Evolutionary conservation across 2,797 vertebrate genomes (phyloP).

Genomic region (Myotis myotis): DNA sequence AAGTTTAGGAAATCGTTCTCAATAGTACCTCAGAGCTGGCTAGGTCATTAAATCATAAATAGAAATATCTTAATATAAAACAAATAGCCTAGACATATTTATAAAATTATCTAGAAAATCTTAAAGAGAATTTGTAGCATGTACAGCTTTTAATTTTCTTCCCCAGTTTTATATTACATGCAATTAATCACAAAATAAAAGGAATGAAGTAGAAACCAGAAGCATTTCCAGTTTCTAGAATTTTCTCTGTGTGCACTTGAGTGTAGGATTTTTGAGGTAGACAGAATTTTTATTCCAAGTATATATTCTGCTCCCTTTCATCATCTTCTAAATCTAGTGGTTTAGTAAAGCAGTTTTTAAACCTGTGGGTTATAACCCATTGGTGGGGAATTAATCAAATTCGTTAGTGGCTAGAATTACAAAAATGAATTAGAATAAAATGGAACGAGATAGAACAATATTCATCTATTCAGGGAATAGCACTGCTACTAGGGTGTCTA

Average conservation of each 20-base stretch:
- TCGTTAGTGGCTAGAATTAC: not conserved
- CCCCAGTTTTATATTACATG: not conserved
- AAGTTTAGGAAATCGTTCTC: conserved; percentile 71
- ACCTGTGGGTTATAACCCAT: not conserved
- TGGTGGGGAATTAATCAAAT: not conserved
- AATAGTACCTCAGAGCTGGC: conserved; percentile 58
- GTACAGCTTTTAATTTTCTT: conserved; percentile 32
- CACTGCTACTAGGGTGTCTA: not conserved
- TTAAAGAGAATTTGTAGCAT: conserved; percentile 51
- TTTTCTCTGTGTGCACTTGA: not conserved
- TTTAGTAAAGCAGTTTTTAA: not conserved
- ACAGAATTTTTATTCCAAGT: not conserved
- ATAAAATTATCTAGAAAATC: conserved; percentile 71
- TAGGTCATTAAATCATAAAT: conserved; percentile 75
- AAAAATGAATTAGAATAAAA: not conserved
- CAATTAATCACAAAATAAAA: conserved; percentile 10
- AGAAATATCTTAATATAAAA: conserved; percentile 79
- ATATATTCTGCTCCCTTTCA: not conserved
- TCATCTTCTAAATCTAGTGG: not conserved
- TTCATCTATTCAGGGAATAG: not conserved
- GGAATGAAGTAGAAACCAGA: not conserved
- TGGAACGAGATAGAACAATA: not conserved
- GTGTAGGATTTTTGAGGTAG: not conserved
- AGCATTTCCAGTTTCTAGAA: not conserved
- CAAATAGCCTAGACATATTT: conserved; percentile 73